Base-by-base conservation (phyloP, 2,113 vertebrate species). In the Apteryx owenii region DNA sequence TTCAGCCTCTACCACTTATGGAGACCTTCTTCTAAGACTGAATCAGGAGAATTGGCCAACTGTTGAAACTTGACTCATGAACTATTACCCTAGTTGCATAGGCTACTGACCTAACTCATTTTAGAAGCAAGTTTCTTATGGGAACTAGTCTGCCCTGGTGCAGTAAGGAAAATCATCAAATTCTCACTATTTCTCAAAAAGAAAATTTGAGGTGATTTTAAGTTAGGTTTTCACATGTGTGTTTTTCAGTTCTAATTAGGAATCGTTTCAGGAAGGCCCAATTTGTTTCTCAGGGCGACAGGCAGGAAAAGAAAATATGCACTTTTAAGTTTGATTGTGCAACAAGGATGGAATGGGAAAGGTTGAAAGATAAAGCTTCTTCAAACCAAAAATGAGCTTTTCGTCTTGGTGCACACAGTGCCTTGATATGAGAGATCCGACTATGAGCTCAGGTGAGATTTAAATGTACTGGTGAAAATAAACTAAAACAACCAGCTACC, bases 81-180 rank as follows among this genome's bases (percentile, higher is more conserved):
- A 4, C 40, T 64, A 16, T 44, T 72, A 33, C 8, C 4, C 4
- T 42, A n/a, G 16, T 68, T 85, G 31, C 2, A 1, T 10, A 69
- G 18, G 8, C 11, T 65, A 64, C 22, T 0, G 0, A 33, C 4
- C 4, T 21, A 8, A 78, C 23, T 31, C 72, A 64, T 38, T 86
- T 92, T 51, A 77, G 58, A 83, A 65, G 22, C 28, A 81, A 88
- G 31, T 8, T 31, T 95, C 16, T 28, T n/a, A 8, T 17, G 38
- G 21, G 72, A 85, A 71, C 31, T 2, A 80, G 38, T 31, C 12
- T 66, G n/a, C 5, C 12, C 17, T 48, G 10, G 38, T 80, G 19
- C 46, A 79, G 66, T 72, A 33, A 79, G 23, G 70, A 84, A 91
- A 88, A 2, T 48, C 7, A 48, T 8, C 3, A 14, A 54, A 29